These are phyloP conservation scores for Calcarius ornatus DNA, from an alignment of 2,113 vertebrate species.

Conservation along the genomic window DNA sequence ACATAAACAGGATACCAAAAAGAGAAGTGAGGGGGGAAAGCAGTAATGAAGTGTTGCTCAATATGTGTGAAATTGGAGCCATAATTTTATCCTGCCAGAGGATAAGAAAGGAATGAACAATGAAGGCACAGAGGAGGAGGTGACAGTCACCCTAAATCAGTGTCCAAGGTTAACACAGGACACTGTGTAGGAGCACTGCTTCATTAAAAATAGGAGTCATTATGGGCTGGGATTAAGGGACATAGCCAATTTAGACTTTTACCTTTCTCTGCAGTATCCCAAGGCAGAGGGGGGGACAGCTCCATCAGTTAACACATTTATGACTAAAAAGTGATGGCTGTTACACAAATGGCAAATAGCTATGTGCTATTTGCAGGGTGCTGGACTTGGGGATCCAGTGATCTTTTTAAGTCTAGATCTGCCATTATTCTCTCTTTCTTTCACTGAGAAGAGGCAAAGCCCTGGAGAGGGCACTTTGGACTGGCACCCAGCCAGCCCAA, in stretches of 20 bases:
- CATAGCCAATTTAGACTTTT: background rate
- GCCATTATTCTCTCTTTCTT: conserved; percentile 4
- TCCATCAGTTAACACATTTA: background rate
- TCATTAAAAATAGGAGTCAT: background rate
- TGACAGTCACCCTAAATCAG: conserved; percentile 25
- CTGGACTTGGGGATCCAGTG: background rate
- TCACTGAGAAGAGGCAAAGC: background rate
- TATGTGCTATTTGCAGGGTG: background rate
- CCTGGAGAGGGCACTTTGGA: background rate
- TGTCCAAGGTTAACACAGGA: conserved; percentile 19
- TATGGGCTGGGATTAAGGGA: background rate
- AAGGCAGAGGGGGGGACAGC: background rate
- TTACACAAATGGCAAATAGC: background rate
- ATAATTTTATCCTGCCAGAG: conserved; percentile 52
- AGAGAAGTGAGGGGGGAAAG: background rate
- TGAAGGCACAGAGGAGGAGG: conserved; percentile 16
- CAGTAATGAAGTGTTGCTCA: conserved; percentile 31
- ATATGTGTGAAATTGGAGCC: conserved; percentile 1
- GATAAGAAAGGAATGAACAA: conserved; percentile 48
- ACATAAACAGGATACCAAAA: conserved; percentile 57
- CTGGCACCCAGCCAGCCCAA: background rate
- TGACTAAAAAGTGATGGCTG: background rate
- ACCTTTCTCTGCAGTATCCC: background rate
- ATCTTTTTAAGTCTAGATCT: background rate
- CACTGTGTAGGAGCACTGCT: background rate